These are phyloP conservation scores for Autographa gamma DNA, from an alignment of 2,888 invertebrate genomes.

Conservation along the genomic window DNA sequence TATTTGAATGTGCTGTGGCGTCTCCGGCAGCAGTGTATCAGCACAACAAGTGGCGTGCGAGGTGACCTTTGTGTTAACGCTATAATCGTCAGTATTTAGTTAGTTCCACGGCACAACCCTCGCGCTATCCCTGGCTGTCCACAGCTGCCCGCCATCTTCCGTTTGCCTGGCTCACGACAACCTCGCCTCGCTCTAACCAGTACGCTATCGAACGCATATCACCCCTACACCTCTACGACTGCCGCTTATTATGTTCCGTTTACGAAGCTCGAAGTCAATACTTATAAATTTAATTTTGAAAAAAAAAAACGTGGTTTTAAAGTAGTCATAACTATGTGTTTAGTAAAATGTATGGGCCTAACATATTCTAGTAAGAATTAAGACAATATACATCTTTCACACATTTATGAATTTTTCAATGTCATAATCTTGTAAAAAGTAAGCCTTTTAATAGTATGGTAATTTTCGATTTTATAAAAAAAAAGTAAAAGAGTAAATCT, in stretches of 20 bases:
- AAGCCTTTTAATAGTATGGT: slow-evolving; percentile 46
- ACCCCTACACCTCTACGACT: slow-evolving; percentile 65
- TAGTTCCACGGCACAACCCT: slow-evolving; percentile 27
- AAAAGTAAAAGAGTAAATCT: slow-evolving; percentile 55
- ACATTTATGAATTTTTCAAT: slow-evolving; percentile 49
- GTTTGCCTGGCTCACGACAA: slow-evolving; percentile 49
- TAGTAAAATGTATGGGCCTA: slow-evolving; percentile 58
- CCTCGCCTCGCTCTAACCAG: slow-evolving; percentile 73
- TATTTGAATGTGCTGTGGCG: slow-evolving; percentile 25
- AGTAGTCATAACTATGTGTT: slow-evolving; percentile 55
- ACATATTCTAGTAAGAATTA: slow-evolving; percentile 48
- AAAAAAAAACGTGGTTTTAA: slow-evolving; percentile 31
- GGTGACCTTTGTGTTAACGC: slow-evolving; percentile 43
- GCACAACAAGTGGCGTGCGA: slow-evolving; percentile 36
- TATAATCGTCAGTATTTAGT: slow-evolving; percentile 34
- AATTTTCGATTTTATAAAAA: slow-evolving; percentile 49
- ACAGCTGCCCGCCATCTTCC: slow-evolving; percentile 10
- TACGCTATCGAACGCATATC: slow-evolving; percentile 74
- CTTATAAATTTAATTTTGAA: slow-evolving; percentile 39
- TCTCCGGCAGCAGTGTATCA: slow-evolving; percentile 25
- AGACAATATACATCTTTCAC: slow-evolving; percentile 56
- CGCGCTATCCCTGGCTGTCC: slow-evolving; percentile 22
- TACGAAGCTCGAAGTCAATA: slow-evolving; percentile 63
- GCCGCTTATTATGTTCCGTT: slow-evolving; percentile 70
- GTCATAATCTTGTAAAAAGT: slow-evolving; percentile 46